These are phyloP conservation scores for Hirtodrosophila cameraria DNA, from an alignment of 2,888 invertebrate genomes.

Conservation along the genomic window DNA sequence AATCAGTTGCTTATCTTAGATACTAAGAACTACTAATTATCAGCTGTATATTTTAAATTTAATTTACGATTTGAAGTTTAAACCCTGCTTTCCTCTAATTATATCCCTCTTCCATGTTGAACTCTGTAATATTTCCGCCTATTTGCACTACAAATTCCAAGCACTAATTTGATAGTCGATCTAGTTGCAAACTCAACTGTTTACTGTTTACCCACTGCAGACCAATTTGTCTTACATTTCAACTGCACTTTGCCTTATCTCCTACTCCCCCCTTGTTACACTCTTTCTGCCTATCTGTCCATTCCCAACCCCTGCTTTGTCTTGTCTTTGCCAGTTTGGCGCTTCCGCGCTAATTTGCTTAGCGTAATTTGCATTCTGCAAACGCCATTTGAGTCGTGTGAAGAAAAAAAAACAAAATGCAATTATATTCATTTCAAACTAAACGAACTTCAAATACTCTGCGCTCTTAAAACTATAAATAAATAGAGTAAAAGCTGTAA, in stretches of 20 bases:
- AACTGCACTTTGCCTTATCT: conserved; percentile 10
- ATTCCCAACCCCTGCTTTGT: not conserved
- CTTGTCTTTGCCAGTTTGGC: conserved; percentile 60
- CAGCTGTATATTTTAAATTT: no score
- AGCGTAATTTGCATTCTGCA: conserved; percentile 71
- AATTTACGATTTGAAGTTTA: no score
- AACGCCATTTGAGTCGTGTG: conserved; percentile 67
- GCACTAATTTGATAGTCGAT: not conserved
- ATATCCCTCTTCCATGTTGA: no score
- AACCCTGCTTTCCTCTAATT: no score
- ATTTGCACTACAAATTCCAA: not conserved
- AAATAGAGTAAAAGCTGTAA: conserved; percentile 1
- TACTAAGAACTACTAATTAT: no score
- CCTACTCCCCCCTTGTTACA: not conserved
- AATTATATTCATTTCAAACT: conserved; percentile 6
- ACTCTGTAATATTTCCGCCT: not conserved
- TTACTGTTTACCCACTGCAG: conserved; percentile 33
- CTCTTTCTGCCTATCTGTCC: not conserved
- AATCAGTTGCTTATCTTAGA: no score
- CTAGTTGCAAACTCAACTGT: conserved; percentile 23
- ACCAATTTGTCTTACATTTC: conserved; percentile 67
- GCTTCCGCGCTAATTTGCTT: conserved; percentile 73
- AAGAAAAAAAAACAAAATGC: conserved; percentile 26
- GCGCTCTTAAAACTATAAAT: not conserved
- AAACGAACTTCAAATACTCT: conserved; percentile 29